Evolutionary conservation across 2,888 invertebrate genomes (phyloP).

Genomic region (Epicampocera succincta): DNA sequence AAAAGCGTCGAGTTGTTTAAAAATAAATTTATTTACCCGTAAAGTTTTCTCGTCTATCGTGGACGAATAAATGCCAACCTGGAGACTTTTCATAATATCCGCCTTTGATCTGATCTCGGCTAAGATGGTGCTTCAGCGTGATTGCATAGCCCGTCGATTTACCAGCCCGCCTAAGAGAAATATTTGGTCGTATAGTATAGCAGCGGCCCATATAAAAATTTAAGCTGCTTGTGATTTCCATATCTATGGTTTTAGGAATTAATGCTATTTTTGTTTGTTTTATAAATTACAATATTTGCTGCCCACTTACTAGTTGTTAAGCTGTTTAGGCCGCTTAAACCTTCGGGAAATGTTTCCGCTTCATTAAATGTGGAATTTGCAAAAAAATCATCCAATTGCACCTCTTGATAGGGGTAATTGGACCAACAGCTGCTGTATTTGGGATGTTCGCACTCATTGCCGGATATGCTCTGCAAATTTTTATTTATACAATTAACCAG

Average conservation of each 20-base stretch:
- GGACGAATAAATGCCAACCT: slow-evolving; percentile 85
- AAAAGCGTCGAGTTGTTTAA: background rate
- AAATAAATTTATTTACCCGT: slow-evolving; percentile 82
- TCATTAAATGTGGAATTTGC: slow-evolving; percentile 84
- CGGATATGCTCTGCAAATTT: slow-evolving; percentile 57
- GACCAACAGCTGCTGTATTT: slow-evolving; percentile 83
- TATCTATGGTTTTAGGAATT: slow-evolving; percentile 79
- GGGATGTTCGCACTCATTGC: slow-evolving; percentile 81
- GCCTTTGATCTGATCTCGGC: slow-evolving; percentile 56
- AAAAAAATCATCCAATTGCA: slow-evolving; percentile 84
- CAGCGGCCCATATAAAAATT: slow-evolving; percentile 85
- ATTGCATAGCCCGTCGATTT: slow-evolving; percentile 84
- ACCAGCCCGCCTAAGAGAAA: slow-evolving; percentile 81
- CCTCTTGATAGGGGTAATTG: slow-evolving; percentile 84
- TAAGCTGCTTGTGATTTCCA: slow-evolving; percentile 82
- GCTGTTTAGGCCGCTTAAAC: slow-evolving; percentile 83
- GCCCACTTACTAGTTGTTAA: slow-evolving; percentile 81
- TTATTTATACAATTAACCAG: too few relatives aligned
- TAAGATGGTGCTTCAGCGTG: slow-evolving; percentile 83
- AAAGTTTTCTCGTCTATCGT: slow-evolving; percentile 84
- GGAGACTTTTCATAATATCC: slow-evolving; percentile 79
- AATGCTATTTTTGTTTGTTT: too few relatives aligned
- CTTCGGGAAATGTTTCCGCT: slow-evolving; percentile 83
- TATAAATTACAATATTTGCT: too few relatives aligned
- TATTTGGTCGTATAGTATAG: slow-evolving; percentile 83